Conservation (phyloP, 2,113 vertebrate species). For the Apodemus speciosus region DNA sequence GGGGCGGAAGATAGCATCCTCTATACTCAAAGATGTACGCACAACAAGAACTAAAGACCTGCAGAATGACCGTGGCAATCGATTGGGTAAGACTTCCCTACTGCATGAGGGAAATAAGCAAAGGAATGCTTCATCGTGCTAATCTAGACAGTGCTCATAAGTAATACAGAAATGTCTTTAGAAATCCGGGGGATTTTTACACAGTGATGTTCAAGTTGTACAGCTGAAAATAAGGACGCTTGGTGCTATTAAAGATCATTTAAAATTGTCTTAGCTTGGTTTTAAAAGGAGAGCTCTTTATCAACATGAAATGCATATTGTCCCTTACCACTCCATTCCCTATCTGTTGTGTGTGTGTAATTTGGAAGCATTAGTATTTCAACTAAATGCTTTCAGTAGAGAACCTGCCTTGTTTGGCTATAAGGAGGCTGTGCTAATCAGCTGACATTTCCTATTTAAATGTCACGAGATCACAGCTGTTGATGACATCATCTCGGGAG, state of each 20-base stretch:
- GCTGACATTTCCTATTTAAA: background rate
- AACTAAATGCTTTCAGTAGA: background rate
- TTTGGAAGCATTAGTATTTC: background rate
- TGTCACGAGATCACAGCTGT: background rate
- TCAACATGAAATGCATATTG: background rate
- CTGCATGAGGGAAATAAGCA: background rate
- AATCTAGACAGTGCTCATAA: background rate
- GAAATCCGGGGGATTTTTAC: background rate
- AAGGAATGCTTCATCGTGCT: background rate
- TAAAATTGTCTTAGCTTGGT: background rate
- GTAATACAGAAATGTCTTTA: background rate
- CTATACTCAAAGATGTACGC: background rate
- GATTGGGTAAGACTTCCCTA: background rate
- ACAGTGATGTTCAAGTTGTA: background rate
- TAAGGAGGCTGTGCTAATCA: background rate
- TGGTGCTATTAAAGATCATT: background rate
- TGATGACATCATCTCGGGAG: background rate
- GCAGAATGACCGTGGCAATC: background rate
- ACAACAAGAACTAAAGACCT: background rate
- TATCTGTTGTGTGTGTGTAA: background rate
- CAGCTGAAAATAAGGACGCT: slow-evolving; percentile 1
- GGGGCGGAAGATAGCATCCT: background rate
- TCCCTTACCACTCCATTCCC: background rate
- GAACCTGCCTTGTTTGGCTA: background rate
- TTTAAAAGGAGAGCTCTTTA: slow-evolving; percentile 11